These are phyloP conservation scores for Branchipolynoe longqiensis DNA, from an alignment of 2,888 invertebrate species.

Conservation along the genomic window DNA sequence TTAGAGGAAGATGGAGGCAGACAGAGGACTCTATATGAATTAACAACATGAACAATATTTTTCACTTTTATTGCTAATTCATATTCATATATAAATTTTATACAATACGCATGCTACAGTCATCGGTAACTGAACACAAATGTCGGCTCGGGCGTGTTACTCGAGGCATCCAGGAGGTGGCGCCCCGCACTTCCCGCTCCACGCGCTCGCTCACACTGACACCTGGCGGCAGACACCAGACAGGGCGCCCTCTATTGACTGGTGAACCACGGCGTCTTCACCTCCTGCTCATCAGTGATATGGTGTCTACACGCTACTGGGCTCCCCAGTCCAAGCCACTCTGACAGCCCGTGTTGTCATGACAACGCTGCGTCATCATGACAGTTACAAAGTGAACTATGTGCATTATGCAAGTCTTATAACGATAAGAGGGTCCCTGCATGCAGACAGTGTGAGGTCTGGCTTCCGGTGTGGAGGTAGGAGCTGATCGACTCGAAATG, in stretches of 20 bases:
- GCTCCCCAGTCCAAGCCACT: constrained; percentile 20
- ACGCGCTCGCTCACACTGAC: constrained; percentile 12
- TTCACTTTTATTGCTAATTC: constrained; percentile 55
- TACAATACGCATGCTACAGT: constrained; percentile 55
- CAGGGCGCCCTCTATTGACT: constrained; percentile 9
- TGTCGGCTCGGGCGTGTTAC: constrained; percentile 16
- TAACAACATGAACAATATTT: constrained; percentile 41
- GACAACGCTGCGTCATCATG: neutral
- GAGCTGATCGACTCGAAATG: too few species aligned
- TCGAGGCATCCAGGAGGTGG: constrained; percentile 17
- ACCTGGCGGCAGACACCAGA: constrained; percentile 15
- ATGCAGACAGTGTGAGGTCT: too few species aligned
- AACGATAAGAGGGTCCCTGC: too few species aligned
- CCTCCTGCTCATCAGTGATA: constrained; percentile 8
- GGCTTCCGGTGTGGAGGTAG: too few species aligned
- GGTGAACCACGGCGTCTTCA: constrained; percentile 30
- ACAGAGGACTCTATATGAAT: too few species aligned
- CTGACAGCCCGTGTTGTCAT: neutral
- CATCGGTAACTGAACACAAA: constrained; percentile 45
- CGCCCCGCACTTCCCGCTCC: constrained; percentile 17
- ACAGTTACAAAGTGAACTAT: too few species aligned
- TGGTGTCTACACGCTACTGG: constrained; percentile 25
- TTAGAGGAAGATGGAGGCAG: too few species aligned
- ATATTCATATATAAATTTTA: constrained; percentile 55
- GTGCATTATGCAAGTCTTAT: too few species aligned